These are phyloP conservation scores for Vultur gryphus DNA, from an alignment of 2,797 vertebrate genomes.

Conservation along the genomic window DNA sequence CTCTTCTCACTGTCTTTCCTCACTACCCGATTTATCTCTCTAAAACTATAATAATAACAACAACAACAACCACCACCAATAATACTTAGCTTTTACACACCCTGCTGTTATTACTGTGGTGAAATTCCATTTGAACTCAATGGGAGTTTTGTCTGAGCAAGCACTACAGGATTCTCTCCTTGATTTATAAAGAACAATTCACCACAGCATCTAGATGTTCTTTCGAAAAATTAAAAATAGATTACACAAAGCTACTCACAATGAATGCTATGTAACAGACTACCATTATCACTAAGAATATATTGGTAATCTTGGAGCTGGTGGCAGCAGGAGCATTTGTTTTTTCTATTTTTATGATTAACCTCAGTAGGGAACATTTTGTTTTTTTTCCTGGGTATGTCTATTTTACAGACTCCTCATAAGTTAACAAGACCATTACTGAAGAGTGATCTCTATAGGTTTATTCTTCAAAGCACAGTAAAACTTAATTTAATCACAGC, in stretches of 20 bases:
- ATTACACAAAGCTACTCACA: slow-evolving; percentile 19
- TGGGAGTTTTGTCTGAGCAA: slow-evolving; percentile 37
- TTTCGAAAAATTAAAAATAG: slow-evolving; percentile 39
- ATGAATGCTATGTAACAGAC: slow-evolving; percentile 1
- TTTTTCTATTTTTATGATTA: slow-evolving; percentile 52
- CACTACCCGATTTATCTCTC: background rate
- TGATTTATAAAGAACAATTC: slow-evolving; percentile 37
- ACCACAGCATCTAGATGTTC: background rate
- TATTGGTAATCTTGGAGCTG: background rate
- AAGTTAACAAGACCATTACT: slow-evolving; percentile 69
- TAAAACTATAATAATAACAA: background rate
- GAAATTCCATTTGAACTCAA: slow-evolving; percentile 53
- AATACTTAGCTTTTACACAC: background rate
- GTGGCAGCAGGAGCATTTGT: slow-evolving; percentile 9
- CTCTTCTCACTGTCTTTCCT: background rate
- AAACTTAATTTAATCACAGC: slow-evolving; percentile 81
- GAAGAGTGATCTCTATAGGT: slow-evolving; percentile 66
- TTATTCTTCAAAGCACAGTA: slow-evolving; percentile 75
- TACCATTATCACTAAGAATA: background rate
- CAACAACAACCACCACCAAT: background rate
- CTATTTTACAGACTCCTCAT: slow-evolving; percentile 58
- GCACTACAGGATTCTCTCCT: background rate
- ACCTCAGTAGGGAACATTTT: slow-evolving; percentile 43
- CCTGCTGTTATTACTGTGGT: background rate
- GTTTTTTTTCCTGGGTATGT: slow-evolving; percentile 5